phyloP scores from a whole-genome alignment of 2,113 vertebrate species.

The Piaya cayana region DNA sequence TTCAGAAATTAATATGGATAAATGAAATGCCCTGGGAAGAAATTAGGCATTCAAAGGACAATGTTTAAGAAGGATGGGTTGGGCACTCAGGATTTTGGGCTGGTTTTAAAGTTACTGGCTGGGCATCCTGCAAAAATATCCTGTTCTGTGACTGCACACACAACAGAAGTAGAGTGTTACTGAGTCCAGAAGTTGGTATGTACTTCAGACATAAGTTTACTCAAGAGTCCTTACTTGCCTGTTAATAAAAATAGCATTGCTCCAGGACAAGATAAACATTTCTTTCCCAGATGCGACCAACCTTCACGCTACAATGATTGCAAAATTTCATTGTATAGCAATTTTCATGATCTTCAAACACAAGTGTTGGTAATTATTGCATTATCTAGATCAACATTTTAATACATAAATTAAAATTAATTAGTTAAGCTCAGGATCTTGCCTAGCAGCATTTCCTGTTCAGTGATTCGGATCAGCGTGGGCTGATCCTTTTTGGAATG shows the following conservation, averaged over 20 bases:
- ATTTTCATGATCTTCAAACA: constrained; percentile 6
- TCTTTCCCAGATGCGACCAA: background rate
- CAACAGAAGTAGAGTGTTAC: background rate
- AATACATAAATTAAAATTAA: constrained; percentile 42
- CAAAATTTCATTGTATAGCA: background rate
- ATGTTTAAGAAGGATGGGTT: background rate
- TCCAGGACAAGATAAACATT: background rate
- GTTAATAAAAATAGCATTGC: background rate
- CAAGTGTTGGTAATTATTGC: constrained; percentile 1
- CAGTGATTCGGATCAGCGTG: constrained; percentile 49
- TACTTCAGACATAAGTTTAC: background rate
- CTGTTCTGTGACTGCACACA: background rate
- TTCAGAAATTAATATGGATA: constrained; percentile 6
- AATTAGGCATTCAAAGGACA: background rate
- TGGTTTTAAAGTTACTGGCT: background rate
- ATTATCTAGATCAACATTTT: constrained; percentile 25
- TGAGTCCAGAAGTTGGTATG: background rate
- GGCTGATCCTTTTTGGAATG: constrained; percentile 51
- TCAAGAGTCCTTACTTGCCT: background rate
- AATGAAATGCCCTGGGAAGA: background rate
- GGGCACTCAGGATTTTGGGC: background rate
- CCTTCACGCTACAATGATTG: background rate
- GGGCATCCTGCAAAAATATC: background rate
- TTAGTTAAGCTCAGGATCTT: constrained; percentile 8
- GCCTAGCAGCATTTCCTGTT: constrained; percentile 58